Conservation (phyloP, 2,797 vertebrate species). For the Triplophysa bombifrons region DNA sequence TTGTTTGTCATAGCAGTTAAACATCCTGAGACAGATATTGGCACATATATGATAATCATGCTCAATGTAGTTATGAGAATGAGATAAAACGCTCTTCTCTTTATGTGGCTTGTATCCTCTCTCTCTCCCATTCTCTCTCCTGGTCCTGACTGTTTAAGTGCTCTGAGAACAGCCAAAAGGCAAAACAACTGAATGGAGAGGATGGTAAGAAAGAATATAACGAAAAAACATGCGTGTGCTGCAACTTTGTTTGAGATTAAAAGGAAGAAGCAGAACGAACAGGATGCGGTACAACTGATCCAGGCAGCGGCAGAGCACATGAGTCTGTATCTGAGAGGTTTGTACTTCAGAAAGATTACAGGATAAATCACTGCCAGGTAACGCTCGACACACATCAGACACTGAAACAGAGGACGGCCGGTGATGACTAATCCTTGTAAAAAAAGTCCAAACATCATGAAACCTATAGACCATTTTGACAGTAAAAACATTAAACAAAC, state of each 20-base stretch:
- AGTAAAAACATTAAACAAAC: neutral
- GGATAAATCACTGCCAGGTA: conserved; percentile 1
- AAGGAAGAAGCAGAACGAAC: neutral
- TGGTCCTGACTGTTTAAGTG: conserved; percentile 29
- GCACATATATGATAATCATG: neutral
- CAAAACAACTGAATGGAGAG: neutral
- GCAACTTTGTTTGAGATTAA: fast-evolving
- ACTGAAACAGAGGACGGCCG: conserved; percentile 12
- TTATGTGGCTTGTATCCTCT: neutral
- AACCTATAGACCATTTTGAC: neutral
- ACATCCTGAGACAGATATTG: neutral
- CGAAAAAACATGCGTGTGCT: neutral
- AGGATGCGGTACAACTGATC: neutral
- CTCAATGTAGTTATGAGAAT: neutral
- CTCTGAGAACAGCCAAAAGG: conserved; percentile 1
- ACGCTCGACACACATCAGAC: neutral
- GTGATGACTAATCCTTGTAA: neutral
- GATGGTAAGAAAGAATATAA: neutral
- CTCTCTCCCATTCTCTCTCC: conserved; percentile 30
- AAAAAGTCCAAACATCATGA: neutral
- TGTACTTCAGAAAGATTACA: neutral
- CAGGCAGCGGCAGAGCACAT: neutral
- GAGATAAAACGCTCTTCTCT: too few relatives aligned
- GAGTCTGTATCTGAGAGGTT: neutral
- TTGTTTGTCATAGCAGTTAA: neutral